These are phyloP conservation scores for Geodia barretti DNA, from an alignment of 37 sponge, comb jelly and placozoan species.

Conservation along the genomic window DNA sequence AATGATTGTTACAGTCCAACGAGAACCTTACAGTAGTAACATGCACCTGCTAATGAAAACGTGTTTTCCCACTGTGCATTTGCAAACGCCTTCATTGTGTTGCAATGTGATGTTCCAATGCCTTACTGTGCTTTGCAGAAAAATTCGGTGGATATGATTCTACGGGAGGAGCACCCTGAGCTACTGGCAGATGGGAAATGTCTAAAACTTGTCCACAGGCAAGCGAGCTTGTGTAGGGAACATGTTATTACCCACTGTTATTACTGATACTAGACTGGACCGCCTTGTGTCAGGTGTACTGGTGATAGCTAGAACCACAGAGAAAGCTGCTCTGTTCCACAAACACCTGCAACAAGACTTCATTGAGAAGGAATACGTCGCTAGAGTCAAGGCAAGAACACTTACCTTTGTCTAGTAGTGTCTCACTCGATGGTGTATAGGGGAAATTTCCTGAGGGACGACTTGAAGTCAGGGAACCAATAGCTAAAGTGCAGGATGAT, in stretches of 20 bases:
- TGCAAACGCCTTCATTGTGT: no score
- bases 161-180: slow-evolving; percentile 37
- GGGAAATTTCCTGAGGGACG: slow-evolving; percentile 42
- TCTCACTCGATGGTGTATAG: neutral
- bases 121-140: slow-evolving; percentile 18
- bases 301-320: slow-evolving; percentile 18
- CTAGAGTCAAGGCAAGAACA: slow-evolving; percentile 52
- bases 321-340: neutral
- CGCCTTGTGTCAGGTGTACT: slow-evolving; percentile 53
- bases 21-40: no score
- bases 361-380: slow-evolving; percentile 52
- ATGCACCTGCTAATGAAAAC: no score
- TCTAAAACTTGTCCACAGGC: slow-evolving; percentile 44
- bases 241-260: neutral
- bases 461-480: slow-evolving; percentile 28
- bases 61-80: no score
- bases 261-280: slow-evolving; percentile 30
- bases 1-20: neutral
- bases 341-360: neutral
- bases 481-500: slow-evolving; percentile 5
- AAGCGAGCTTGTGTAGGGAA: neutral
- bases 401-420: neutral
- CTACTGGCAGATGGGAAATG: slow-evolving; percentile 8
- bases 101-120: no score
- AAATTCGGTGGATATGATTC: slow-evolving; percentile 38